phyloP scores from a whole-genome alignment of 1,140 invertebrate genomes.

The Leguminivora glycinivorella region DNA sequence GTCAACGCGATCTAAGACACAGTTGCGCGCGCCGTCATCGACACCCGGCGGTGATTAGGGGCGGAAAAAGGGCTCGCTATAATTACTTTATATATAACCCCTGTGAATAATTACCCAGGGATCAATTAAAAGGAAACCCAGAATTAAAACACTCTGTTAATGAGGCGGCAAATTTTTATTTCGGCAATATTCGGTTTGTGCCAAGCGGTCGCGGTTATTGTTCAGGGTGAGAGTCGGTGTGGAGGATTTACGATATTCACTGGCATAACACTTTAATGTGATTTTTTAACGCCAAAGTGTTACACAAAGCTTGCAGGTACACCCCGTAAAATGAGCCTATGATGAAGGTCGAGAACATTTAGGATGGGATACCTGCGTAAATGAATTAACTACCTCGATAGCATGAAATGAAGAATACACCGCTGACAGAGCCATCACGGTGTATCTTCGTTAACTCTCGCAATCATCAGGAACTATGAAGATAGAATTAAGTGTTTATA shows the following conservation, averaged over 20 bases:
- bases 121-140: conserved; percentile 69
- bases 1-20: conserved; percentile 65
- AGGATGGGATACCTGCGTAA: too few relatives aligned
- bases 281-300: background rate
- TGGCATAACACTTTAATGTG: conserved; percentile 9
- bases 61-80: conserved; percentile 72
- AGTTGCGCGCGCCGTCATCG: conserved; percentile 61
- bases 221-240: background rate
- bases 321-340: too few relatives aligned
- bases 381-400: too few relatives aligned
- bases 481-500: too few relatives aligned
- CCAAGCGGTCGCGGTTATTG: background rate
- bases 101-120: conserved; percentile 73
- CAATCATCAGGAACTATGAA: too few relatives aligned
- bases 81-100: conserved; percentile 70
- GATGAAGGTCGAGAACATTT: too few relatives aligned
- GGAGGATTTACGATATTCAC: background rate
- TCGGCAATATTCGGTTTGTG: conserved; percentile 21
- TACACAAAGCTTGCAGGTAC: too few relatives aligned
- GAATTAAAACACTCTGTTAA: conserved; percentile 58
- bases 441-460: too few relatives aligned
- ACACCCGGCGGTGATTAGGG: conserved; percentile 68
- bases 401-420: too few relatives aligned
- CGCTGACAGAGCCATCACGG: too few relatives aligned
- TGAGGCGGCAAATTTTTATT: conserved; percentile 67